Base-by-base conservation (phyloP, 2,797 vertebrate genomes). In the Crossoptilon crossoptilon region DNA sequence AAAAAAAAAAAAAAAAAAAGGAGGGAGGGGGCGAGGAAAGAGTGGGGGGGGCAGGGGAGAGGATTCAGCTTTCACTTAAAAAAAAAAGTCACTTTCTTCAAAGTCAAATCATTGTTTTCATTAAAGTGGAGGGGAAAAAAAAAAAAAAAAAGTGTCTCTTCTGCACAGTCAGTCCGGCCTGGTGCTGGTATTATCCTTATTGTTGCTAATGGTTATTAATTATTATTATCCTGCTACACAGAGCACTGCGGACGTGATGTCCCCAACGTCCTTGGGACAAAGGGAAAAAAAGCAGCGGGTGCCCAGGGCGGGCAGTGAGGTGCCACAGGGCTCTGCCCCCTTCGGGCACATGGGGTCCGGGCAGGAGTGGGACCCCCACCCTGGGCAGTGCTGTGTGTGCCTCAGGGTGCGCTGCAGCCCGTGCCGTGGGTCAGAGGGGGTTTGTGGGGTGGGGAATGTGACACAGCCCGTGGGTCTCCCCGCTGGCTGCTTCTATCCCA, bases 61-160 rank as follows among this genome's bases (percentile, higher is more conserved):
- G 97, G 98, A 98, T 98, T 96, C 94, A 67, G 97, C 98, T 99
- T 99, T 98, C 98, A 98, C 98, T 99, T 99, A 98, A 99, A 99
- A 91, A 98, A 99, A 99, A 99, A 99, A n/a, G n/a, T n/a, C n/a
- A n/a, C n/a, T n/a, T n/a, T 99, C 98, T 99, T 99, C 99, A 99
- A 99, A 99, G 99, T 99, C 99, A 99, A 99, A 99, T 99, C 98
- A 98, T 98, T 98, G 98, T 98, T 98, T 98, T 98, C 97, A 98
- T 98, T 98, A 97, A 97, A 98, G 96, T 97, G 84, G 37, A 88
- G 91, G 91, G 44, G 22, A 12, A 23, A 48, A 15, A 27, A 79
- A 73, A 95, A 94, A 93, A 91, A 37, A 37, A 37, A 85, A 97
- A 97, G 96, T 97, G 97, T 96, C 94, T 62, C 94, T 95, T 95